A percentile compares a stretch with the other conserved stretches of the same genome.
Evolutionary conservation across 2,888 invertebrate species (phyloP).

Genomic region (Lepeophtheirus nordmannii): DNA sequence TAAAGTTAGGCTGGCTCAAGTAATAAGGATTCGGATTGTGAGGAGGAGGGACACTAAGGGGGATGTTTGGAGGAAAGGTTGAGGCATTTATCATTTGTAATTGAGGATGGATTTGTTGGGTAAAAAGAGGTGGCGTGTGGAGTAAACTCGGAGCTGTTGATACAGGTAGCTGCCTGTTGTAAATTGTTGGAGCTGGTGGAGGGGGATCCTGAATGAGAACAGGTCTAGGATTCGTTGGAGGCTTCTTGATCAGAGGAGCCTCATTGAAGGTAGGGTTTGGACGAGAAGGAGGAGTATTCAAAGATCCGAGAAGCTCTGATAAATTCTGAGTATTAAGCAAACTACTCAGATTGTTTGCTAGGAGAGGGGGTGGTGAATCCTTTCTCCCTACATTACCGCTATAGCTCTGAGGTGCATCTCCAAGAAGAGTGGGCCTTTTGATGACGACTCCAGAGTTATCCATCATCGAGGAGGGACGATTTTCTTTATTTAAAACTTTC

Average conservation of each 20-base stretch:
- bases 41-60: constrained; percentile 19
- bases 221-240: constrained; percentile 30
- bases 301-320: constrained; percentile 32
- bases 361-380: constrained; percentile 26
- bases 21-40: constrained; percentile 26
- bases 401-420: not conserved
- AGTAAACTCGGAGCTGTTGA: constrained; percentile 23
- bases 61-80: constrained; percentile 16
- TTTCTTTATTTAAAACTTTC: constrained; percentile 11
- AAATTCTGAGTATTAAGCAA: constrained; percentile 34
- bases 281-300: not conserved
- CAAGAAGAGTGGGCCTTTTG: too few relatives aligned
- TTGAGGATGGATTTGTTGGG: not conserved
- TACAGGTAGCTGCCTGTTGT: not conserved
- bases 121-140: constrained; percentile 26
- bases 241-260: not conserved
- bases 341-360: constrained; percentile 28
- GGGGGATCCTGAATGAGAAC: constrained; percentile 29
- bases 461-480: constrained; percentile 29
- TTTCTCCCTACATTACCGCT: constrained; percentile 28
- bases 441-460: constrained; percentile 27
- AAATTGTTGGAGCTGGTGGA: constrained; percentile 26
- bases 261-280: not conserved
- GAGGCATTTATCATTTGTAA: not conserved
- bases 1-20: constrained; percentile 26